Base-by-base conservation (phyloP, 2,888 invertebrate species). In the Drosophila borborema region DNA sequence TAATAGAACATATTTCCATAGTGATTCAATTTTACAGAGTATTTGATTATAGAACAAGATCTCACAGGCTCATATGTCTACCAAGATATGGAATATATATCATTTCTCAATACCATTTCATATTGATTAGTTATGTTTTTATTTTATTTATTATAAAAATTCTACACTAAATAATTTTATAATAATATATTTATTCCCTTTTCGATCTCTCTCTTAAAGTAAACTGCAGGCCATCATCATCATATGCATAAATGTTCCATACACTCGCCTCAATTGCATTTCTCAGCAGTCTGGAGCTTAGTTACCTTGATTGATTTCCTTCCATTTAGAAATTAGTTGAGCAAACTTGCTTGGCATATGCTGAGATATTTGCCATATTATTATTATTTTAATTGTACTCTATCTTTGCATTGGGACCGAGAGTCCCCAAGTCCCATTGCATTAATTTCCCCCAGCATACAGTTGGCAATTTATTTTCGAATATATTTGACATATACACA, bases 401-500 rank as follows among this genome's bases (percentile, higher is more conserved):
- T 72, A 60, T 78, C 34, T 60, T 40, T 10, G 55, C 23, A 46
- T 43, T 68, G 51, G 62, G 31, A 48, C n/a, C 41, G 16, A 7
- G 31, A 51, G 12, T 6, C 1, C 31, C 18, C 18, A 2, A n/a
- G 2, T 45, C 64, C 43, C 48, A 31, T 9, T 28, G 38, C 53
- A 59, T 41, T 51, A 54, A 74, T 74, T 79, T 66, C 58, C 67
- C 28, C 28, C 38, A 64, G 34, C 67, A 54, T 46, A 60, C 48
- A 49, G 34, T 58, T 49, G 55, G 67, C 62, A 75, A 80, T 80
- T 75, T 78, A 71, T 80, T 65, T 80, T 46, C 36, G 56, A 62
- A 60, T 73, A 53, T 56, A 67, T 72, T 62, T 59, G 36, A 20
- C 18, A n/a, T 16, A 23, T 8, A 40, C 34, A 34, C 9, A 34